These are phyloP conservation scores for Blastobasis lacticolella DNA, from an alignment of 2,888 invertebrate species.

Conservation along the genomic window DNA sequence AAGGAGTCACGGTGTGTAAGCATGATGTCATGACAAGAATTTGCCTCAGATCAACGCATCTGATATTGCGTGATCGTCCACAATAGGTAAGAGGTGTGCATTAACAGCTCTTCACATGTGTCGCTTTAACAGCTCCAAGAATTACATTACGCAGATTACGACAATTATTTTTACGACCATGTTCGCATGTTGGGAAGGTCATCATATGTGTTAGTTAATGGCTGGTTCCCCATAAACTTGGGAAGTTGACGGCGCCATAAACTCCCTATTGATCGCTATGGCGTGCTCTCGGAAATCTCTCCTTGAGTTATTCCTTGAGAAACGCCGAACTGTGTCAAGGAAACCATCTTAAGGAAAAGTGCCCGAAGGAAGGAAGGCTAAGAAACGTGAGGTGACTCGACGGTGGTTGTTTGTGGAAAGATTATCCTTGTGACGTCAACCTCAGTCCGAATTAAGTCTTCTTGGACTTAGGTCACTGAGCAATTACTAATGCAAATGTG, in stretches of 20 bases:
- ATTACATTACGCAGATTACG: background rate
- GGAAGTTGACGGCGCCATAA: background rate
- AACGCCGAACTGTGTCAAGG: slow-evolving; percentile 36
- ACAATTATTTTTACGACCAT: background rate
- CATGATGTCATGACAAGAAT: background rate
- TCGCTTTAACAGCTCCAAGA: no score
- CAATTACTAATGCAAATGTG: background rate
- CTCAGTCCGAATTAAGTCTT: slow-evolving; percentile 1
- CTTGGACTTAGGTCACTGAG: slow-evolving; percentile 4
- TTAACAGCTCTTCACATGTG: background rate
- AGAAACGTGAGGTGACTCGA: slow-evolving; percentile 20
- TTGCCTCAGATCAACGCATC: no score
- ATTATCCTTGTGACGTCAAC: slow-evolving; percentile 24
- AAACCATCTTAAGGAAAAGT: slow-evolving; percentile 24
- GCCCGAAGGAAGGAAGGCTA: slow-evolving; percentile 11
- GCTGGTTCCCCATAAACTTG: background rate
- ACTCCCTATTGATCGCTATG: background rate
- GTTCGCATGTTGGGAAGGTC: background rate
- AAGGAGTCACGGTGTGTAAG: no score
- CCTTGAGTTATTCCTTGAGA: no score
- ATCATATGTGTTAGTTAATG: background rate
- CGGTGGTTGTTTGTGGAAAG: slow-evolving; percentile 13
- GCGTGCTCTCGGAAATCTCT: background rate
- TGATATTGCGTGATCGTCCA: background rate
- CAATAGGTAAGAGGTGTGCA: background rate